Base-by-base conservation (phyloP, 2,113 vertebrate species). In the Myrmecobius fasciatus region DNA sequence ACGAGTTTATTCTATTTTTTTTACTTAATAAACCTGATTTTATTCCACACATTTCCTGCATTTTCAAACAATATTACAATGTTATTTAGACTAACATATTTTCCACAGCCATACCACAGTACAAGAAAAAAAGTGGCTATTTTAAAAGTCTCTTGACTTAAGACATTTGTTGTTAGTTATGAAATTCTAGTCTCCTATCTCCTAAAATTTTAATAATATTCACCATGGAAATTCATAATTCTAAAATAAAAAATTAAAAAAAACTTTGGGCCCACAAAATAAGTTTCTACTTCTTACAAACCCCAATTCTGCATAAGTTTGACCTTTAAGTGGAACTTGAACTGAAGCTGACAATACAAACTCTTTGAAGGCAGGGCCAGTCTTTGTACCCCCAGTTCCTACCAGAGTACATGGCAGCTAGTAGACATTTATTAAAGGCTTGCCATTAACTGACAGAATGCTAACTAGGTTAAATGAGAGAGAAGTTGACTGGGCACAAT, bases 11-110 rank as follows among this genome's bases (percentile, higher is more conserved):
- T 94, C 94, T 98, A 94, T 94, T 96, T 53, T 53, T 97, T 97
- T 93, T 95, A 93, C 94, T 95, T 97, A 94, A 98, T 95, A 98
- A 98, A 97, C 97, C 97, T 97, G 95, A 97, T 96, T 98, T 97
- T 97, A 97, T 97, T 97, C 97, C 97, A 98, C 91, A 96, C 97
- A 95, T 96, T 95, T 96, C 98, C 98, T 97, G 97, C 94, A 98
- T 95, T 98, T 98, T 97, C 90, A 94, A 96, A 97, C 49, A 49
- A 97, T 94, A 97, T 83, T 43, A 43, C 67, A 83, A 22, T 75
- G 67, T 43, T 83, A 83, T 94, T 98, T 96, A 97, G 0, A 93
- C 96, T 94, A 98, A 98, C 98, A 96, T 93, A 93, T 94, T 94
- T 97, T 96, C 94, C 94, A 98, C 67, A 98, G 96, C 93, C 95